phyloP scores from a whole-genome alignment of 1,140 invertebrate species.

The Helicoverpa zea region DNA sequence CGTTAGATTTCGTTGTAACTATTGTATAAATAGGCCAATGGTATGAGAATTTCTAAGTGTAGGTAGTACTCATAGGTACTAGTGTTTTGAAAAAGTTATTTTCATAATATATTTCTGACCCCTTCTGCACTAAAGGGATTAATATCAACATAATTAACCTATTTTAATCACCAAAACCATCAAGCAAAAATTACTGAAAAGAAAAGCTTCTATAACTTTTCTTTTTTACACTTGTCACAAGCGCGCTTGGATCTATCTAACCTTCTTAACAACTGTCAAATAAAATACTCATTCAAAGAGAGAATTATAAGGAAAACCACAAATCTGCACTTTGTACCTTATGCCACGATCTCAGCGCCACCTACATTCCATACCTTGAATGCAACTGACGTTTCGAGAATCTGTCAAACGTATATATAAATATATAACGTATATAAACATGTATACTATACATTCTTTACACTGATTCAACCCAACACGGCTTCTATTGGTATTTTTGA shows the following conservation, averaged over 20 bases:
- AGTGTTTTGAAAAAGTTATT: neutral
- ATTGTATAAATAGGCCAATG: neutral
- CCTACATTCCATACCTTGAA: neutral
- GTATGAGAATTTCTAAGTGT: too few species aligned
- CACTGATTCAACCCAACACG: neutral
- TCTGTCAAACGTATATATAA: slow-evolving; percentile 9
- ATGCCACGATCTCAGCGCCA: neutral
- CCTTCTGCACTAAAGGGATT: too few species aligned
- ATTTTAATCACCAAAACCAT: too few species aligned
- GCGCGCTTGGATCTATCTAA: too few species aligned
- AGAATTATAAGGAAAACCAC: slow-evolving; percentile 27
- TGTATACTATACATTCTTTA: neutral
- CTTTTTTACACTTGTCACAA: too few species aligned
- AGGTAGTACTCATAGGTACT: too few species aligned
- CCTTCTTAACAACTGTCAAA: neutral
- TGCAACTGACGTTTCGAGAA: slow-evolving; percentile 18
- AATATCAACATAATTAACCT: too few species aligned
- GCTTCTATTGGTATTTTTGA: slow-evolving; percentile 16
- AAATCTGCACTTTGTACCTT: slow-evolving; percentile 5
- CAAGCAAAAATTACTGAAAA: too few species aligned
- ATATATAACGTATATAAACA: too few species aligned
- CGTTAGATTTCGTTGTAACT: neutral
- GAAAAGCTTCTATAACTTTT: too few species aligned
- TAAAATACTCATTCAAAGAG: neutral
- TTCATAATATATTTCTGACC: neutral